Base-by-base conservation (phyloP, 2,888 invertebrate genomes). In the Netelia inedita region DNA sequence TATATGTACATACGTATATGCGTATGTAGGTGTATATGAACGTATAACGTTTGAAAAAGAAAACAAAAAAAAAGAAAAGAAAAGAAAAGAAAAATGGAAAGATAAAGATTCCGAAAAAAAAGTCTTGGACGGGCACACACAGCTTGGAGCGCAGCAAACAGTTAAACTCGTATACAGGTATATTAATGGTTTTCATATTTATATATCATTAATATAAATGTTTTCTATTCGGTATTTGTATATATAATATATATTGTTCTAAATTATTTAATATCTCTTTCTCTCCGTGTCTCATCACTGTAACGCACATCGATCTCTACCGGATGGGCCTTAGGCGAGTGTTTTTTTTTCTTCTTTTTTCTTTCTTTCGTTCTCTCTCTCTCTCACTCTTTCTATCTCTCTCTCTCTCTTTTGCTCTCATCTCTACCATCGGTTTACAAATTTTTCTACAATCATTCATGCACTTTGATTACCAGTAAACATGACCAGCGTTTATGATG, bases 91-190 rank as follows among this genome's bases (percentile, higher is more conserved):
- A 69, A 43, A 50, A 50, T 65, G n/a, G 69, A 43, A 41, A 71
- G 59, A 83, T 41, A 53, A 72, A 66, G 76, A 69, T 81, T 84
- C 85, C 69, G 46, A 28, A 43, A 86, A 82, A 82, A 78, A 82
- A 87, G 82, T 80, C 76, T 86, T 88, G 88, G 87, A 89, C 89
- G 88, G 90, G 88, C 83, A 87, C 86, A 86, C 87, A 87, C 82
- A 84, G 76, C 80, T 6, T 88, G 91, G 89, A 90, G 91, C 83
- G 90, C 91, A 91, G 90, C 88, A 90, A 91, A 91, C 82, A 87
- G 89, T 88, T 72, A 83, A 87, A 83, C 79, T 88, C 86, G 86
- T 87, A 89, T 90, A 90, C 91, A 91, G 87, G 88, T 85, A 88
- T 88, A 87, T 87, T 88, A 85, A 84, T 69, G 69, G 68, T 83